A percentile compares a stretch with the other conserved stretches of the same genome.
Evolutionary conservation across 2,113 vertebrate genomes (phyloP).

Genomic region (Monopterus albus): DNA sequence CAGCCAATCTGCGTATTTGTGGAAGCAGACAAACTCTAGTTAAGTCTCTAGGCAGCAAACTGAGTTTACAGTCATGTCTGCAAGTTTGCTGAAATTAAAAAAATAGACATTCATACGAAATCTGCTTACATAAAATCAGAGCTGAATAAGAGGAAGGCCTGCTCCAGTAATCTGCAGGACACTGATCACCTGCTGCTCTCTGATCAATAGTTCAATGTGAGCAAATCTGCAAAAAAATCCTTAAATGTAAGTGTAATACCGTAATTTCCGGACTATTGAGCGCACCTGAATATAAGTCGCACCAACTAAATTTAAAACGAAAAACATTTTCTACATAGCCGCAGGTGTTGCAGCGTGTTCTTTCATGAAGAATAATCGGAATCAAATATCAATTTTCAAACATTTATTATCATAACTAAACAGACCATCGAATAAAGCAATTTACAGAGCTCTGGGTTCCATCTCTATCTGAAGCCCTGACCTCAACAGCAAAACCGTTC

Average conservation of each 20-base stretch:
- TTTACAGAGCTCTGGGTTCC: too few relatives aligned
- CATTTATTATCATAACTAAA: too few relatives aligned
- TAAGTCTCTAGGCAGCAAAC: slow-evolving; percentile 19
- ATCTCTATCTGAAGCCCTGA: too few relatives aligned
- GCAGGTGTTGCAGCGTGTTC: too few relatives aligned
- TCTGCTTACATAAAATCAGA: not conserved
- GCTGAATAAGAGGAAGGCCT: not conserved
- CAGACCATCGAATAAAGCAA: too few relatives aligned
- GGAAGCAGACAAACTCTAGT: slow-evolving; percentile 24
- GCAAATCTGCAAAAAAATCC: not conserved
- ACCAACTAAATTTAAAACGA: too few relatives aligned
- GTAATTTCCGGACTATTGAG: too few relatives aligned
- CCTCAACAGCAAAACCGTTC: too few relatives aligned
- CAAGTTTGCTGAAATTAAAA: not conserved
- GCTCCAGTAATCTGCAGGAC: not conserved
- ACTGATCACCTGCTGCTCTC: not conserved
- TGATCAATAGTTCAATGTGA: not conserved
- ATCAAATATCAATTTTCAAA: too few relatives aligned
- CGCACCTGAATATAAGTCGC: too few relatives aligned
- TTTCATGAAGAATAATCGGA: too few relatives aligned
- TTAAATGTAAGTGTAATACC: not conserved
- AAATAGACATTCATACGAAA: not conserved
- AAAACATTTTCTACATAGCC: too few relatives aligned
- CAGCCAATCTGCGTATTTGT: slow-evolving; percentile 40
- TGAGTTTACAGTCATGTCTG: not conserved